Evolutionary conservation across 2,888 invertebrate species (phyloP).

Genomic region (Tigriopus californicus): DNA sequence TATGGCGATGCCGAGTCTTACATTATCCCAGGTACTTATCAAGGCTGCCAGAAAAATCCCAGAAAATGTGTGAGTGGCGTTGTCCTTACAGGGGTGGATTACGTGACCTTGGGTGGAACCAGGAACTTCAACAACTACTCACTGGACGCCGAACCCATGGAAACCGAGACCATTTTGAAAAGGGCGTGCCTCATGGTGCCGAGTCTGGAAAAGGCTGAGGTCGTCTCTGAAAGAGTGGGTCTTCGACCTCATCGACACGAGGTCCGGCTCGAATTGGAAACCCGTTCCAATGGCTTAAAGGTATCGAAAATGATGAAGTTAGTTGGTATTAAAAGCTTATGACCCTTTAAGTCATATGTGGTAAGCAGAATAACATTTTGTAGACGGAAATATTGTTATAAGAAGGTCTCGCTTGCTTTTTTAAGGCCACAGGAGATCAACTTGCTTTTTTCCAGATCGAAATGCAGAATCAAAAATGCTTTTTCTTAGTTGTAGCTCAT

Average conservation of each 20-base stretch:
- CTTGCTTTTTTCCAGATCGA: too few relatives aligned
- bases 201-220: conserved; percentile 33
- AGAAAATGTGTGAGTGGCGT: not conserved
- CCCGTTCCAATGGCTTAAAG: conserved; percentile 17
- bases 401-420: too few relatives aligned
- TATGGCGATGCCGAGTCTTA: conserved; percentile 72
- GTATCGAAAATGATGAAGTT: conserved; percentile 14
- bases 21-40: conserved; percentile 41
- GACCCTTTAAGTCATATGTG: too few relatives aligned
- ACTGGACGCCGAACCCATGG: conserved; percentile 43
- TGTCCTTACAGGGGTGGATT: conserved; percentile 32
- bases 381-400: too few relatives aligned
- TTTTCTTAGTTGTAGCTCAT: too few relatives aligned
- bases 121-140: conserved; percentile 62
- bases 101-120: conserved; percentile 64
- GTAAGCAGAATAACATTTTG: too few relatives aligned
- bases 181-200: conserved; percentile 59
- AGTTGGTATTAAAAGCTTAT: not conserved
- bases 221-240: conserved; percentile 53
- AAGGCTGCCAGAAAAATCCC: conserved; percentile 19
- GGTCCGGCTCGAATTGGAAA: conserved; percentile 29
- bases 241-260: conserved; percentile 53
- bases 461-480: too few relatives aligned
- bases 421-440: too few relatives aligned
- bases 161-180: conserved; percentile 53